Percentiles rank a stretch among this genome's conserved stretches.
These are phyloP conservation scores for Schlechtendalia chinensis DNA, from an alignment of 1,140 invertebrate species.

Conservation along the genomic window DNA sequence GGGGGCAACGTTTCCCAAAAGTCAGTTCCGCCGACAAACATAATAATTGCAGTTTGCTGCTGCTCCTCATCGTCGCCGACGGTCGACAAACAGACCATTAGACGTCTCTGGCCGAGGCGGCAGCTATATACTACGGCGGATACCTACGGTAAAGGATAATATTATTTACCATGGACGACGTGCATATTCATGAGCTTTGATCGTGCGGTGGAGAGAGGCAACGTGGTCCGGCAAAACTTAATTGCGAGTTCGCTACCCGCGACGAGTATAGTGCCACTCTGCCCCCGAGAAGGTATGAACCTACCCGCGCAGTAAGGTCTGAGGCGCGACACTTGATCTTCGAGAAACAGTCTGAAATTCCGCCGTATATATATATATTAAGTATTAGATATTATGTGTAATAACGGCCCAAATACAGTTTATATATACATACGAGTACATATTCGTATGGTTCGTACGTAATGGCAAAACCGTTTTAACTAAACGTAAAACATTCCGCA, in stretches of 20 bases:
- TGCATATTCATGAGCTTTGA: slow-evolving; percentile 25
- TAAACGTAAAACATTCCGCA: neutral
- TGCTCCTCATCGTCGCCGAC: neutral
- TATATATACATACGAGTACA: neutral
- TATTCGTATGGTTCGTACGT: neutral
- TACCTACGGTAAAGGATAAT: too few relatives aligned
- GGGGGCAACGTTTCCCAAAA: neutral
- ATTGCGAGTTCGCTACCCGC: neutral
- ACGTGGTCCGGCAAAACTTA: slow-evolving; percentile 9
- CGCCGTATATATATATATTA: too few relatives aligned
- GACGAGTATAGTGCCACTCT: too few relatives aligned
- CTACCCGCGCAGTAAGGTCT: too few relatives aligned
- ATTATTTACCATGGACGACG: too few relatives aligned
- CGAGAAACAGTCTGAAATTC: neutral
- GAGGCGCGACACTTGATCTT: neutral
- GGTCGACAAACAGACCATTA: slow-evolving; percentile 13
- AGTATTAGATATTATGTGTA: too few relatives aligned
- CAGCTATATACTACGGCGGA: neutral
- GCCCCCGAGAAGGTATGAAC: neutral
- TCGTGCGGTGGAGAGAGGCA: neutral
- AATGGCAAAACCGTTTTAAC: neutral
- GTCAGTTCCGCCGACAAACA: neutral
- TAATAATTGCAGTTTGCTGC: too few relatives aligned
- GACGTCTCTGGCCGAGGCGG: too few relatives aligned
- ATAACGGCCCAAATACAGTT: too few relatives aligned